phyloP scores from a whole-genome alignment of 2,113 vertebrate species.

The Bos javanicus region DNA sequence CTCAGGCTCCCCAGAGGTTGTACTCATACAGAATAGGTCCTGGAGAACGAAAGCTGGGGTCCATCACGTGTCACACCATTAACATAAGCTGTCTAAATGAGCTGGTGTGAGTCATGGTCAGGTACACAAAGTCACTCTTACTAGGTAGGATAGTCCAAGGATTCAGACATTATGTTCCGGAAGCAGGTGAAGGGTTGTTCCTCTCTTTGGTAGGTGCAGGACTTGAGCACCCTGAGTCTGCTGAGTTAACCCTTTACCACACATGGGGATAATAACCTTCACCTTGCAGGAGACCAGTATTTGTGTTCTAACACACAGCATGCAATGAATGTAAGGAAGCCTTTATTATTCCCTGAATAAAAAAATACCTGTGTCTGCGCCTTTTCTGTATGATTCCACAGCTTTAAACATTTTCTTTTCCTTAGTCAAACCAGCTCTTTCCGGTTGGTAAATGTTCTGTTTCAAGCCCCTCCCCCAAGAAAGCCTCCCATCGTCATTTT shows the following conservation, averaged over 20 bases:
- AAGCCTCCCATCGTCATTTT: neutral
- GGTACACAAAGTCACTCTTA: neutral
- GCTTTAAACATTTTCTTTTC: neutral
- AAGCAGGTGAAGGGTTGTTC: neutral
- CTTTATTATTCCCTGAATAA: neutral
- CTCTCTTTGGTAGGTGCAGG: neutral
- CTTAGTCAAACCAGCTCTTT: neutral
- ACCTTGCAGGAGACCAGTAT: neutral
- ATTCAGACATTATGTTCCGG: neutral
- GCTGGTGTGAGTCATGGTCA: neutral
- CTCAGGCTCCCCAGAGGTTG: neutral
- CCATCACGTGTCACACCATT: neutral
- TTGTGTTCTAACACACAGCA: neutral
- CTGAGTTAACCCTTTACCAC: neutral
- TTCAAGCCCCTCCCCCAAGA: neutral
- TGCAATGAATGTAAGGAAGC: neutral
- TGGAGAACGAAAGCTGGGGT: neutral
- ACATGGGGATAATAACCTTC: neutral
- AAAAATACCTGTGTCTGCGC: neutral
- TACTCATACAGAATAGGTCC: neutral
- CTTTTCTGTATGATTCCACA: neutral
- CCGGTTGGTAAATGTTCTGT: neutral
- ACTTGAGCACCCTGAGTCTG: neutral
- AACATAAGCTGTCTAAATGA: neutral
- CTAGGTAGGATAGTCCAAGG: neutral